A percentile compares a stretch with the other conserved stretches of the same genome.
These are phyloP conservation scores for Malacoraja senta DNA, from an alignment of 2,797 vertebrate genomes.

Conservation along the genomic window DNA sequence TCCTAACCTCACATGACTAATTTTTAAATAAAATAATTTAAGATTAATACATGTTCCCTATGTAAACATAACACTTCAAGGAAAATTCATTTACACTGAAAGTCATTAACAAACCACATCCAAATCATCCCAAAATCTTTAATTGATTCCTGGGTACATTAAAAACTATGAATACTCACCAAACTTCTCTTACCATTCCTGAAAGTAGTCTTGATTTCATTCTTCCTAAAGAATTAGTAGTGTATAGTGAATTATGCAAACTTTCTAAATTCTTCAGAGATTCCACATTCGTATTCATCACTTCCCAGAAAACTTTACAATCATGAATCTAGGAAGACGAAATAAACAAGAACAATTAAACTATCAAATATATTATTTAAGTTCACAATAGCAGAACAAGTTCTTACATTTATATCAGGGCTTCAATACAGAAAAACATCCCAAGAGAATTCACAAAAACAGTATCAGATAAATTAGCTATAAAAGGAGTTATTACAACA, in stretches of 20 bases:
- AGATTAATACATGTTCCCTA: background rate
- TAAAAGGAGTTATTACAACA: background rate
- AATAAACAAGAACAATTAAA: conserved; percentile 40
- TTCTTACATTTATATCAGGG: background rate
- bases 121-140: background rate
- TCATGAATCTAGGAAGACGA: conserved; percentile 57
- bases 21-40: background rate
- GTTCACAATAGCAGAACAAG: background rate
- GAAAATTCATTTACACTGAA: background rate
- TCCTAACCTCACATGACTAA: background rate
- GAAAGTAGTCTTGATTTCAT: conserved; percentile 66
- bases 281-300: conserved; percentile 75
- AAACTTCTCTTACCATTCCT: conserved; percentile 52
- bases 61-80: background rate
- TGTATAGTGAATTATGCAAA: conserved; percentile 67
- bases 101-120: background rate
- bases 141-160: background rate
- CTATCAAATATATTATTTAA: conserved; percentile 26
- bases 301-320: conserved; percentile 79
- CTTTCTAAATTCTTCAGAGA: conserved; percentile 66
- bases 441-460: background rate
- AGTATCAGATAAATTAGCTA: background rate
- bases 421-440: background rate
- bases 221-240: conserved; percentile 56
- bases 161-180: conserved; percentile 22